phyloP scores from a whole-genome alignment of 1,140 invertebrate genomes.

The Contarinia nasturtii region DNA sequence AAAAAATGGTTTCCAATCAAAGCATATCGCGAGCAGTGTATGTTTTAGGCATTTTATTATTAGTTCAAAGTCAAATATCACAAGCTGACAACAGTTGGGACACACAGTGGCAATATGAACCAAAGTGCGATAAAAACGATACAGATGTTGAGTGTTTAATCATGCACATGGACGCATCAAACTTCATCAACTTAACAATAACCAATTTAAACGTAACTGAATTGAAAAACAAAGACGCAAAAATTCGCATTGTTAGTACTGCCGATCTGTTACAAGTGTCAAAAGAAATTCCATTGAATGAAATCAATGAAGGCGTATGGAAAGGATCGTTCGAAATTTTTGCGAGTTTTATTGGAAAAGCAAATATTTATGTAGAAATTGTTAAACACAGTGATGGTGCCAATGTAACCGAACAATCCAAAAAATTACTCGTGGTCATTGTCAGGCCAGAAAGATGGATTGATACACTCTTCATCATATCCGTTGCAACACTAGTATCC shows the following conservation, averaged over 20 bases:
- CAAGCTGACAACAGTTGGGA: too few species aligned
- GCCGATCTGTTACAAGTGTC: background rate
- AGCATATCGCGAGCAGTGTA: too few species aligned
- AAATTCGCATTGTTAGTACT: background rate
- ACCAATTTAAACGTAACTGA: background rate
- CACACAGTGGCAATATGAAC: too few species aligned
- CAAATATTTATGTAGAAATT: slow-evolving; percentile 4
- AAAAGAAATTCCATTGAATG: background rate
- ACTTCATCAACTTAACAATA: background rate
- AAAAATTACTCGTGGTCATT: slow-evolving; percentile 27
- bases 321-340: slow-evolving; percentile 4
- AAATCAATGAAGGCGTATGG: background rate
- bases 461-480: slow-evolving; percentile 57
- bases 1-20: too few species aligned
- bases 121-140: background rate
- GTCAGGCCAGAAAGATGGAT: slow-evolving; percentile 43
- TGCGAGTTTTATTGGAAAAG: slow-evolving; percentile 7
- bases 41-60: too few species aligned
- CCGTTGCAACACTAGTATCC: slow-evolving; percentile 58
- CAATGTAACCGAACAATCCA: slow-evolving; percentile 4
- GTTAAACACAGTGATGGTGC: slow-evolving; percentile 4
- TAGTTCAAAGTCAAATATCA: too few species aligned
- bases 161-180: background rate
- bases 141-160: background rate
- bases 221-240: background rate